phyloP scores from a whole-genome alignment of 2,888 invertebrate genomes.

The Scelioninae gen. 1 region DNA sequence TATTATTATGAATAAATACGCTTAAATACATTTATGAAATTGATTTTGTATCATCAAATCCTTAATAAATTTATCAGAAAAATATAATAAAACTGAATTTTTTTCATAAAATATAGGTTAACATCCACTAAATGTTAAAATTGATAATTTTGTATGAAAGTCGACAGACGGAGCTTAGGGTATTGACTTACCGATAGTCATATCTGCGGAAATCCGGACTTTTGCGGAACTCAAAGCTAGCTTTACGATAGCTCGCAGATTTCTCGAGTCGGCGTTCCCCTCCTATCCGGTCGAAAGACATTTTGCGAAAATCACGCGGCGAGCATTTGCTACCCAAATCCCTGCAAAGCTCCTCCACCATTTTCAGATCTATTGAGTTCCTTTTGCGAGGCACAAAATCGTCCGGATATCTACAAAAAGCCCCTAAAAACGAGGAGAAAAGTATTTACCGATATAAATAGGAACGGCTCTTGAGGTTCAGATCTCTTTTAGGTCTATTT shows the following conservation, averaged over 20 bases:
- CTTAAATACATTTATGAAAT: too few relatives aligned
- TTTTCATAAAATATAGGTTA: neutral
- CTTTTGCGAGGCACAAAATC: constrained; percentile 81
- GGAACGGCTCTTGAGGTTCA: neutral
- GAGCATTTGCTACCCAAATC: constrained; percentile 77
- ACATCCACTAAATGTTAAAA: neutral
- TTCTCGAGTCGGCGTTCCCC: constrained; percentile 79
- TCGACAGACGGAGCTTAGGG: constrained; percentile 1
- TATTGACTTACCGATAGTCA: constrained; percentile 79
- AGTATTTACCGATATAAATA: constrained; percentile 39
- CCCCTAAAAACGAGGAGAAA: constrained; percentile 71
- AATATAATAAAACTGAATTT: neutral
- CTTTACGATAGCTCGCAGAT: constrained; percentile 79
- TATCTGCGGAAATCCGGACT: constrained; percentile 82
- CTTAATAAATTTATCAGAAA: neutral
- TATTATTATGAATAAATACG: too few relatives aligned
- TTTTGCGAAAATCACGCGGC: constrained; percentile 81
- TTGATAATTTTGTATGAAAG: constrained; percentile 2
- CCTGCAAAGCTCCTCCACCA: constrained; percentile 79
- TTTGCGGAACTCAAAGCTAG: constrained; percentile 81
- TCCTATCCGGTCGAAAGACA: constrained; percentile 81
- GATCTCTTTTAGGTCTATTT: neutral
- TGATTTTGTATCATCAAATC: too few relatives aligned
- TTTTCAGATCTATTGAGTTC: constrained; percentile 80
- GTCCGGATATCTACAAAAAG: constrained; percentile 80